phyloP scores from a whole-genome alignment of 2,113 vertebrate species.

The Martes martes region DNA sequence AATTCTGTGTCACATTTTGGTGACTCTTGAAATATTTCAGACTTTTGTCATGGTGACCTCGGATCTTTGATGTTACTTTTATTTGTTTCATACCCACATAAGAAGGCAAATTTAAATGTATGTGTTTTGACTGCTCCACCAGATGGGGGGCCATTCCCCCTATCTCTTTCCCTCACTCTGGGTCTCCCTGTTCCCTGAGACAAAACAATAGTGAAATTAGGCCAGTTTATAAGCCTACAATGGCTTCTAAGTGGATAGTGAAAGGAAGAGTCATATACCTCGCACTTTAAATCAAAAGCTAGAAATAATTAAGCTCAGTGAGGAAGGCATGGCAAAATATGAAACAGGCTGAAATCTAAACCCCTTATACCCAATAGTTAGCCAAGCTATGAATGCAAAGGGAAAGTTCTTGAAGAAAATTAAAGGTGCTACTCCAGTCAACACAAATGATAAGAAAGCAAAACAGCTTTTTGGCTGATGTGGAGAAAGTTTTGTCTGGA shows the following conservation, averaged over 20 bases:
- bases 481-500: not conserved
- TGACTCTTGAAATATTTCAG: not conserved
- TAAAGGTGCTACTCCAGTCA: not conserved
- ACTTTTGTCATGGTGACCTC: not conserved
- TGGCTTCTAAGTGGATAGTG: not conserved
- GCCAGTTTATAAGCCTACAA: not conserved
- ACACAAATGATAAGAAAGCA: not conserved
- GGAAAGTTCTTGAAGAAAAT: not conserved
- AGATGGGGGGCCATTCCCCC: not conserved
- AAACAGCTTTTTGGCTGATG: not conserved
- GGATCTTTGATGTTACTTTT: not conserved
- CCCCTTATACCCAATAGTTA: not conserved
- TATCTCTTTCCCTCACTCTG: not conserved
- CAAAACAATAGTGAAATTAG: not conserved
- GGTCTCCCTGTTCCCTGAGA: not conserved
- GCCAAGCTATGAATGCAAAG: not conserved
- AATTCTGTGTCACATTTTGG: not conserved
- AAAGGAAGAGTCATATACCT: not conserved
- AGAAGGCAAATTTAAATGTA: not conserved
- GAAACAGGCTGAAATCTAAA: not conserved
- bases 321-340: not conserved
- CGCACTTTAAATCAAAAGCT: not conserved
- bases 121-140: not conserved
- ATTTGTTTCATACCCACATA: not conserved
- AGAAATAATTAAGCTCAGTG: not conserved